Conservation (phyloP, 2,113 vertebrate species). For the Brienomyrus brachyistius region DNA sequence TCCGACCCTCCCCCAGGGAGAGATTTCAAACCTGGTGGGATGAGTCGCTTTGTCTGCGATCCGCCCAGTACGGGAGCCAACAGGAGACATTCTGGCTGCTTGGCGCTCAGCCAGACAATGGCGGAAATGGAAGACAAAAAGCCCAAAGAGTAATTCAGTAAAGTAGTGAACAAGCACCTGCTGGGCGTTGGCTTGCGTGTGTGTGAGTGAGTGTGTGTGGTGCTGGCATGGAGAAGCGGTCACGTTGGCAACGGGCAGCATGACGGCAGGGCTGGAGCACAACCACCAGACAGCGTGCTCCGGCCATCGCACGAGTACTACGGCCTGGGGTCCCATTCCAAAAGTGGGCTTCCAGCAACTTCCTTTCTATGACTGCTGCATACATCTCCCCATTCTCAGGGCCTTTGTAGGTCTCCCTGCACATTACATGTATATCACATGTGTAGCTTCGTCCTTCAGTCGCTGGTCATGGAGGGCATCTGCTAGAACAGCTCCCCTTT, state of each 20-base stretch:
- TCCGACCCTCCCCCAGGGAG: constrained; percentile 41
- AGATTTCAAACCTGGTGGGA: constrained; percentile 48
- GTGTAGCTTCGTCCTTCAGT: constrained; percentile 21
- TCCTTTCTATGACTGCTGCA: background rate
- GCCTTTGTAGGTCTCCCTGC: background rate
- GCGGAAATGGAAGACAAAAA: constrained; percentile 7
- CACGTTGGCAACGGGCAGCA: background rate
- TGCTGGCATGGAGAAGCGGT: background rate
- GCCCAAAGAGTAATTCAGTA: background rate
- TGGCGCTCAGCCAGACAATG: constrained; percentile 20
- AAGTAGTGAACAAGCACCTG: constrained; percentile 16
- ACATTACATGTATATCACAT: background rate
- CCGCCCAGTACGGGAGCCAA: constrained; percentile 31
- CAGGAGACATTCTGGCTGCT: constrained; percentile 14
- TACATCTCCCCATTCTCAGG: background rate
- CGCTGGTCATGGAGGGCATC: constrained; percentile 49
- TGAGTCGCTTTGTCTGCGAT: constrained; percentile 23
- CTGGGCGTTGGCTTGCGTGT: background rate
- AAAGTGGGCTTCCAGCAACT: background rate
- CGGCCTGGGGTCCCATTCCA: background rate
- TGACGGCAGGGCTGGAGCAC: background rate
- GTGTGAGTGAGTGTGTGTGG: background rate
- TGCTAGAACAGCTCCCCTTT: constrained; percentile 54
- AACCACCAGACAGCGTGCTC: background rate
- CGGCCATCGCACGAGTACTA: background rate